phyloP scores from a whole-genome alignment of 2,888 invertebrate species.

The Leptinotarsa tumamoca region DNA sequence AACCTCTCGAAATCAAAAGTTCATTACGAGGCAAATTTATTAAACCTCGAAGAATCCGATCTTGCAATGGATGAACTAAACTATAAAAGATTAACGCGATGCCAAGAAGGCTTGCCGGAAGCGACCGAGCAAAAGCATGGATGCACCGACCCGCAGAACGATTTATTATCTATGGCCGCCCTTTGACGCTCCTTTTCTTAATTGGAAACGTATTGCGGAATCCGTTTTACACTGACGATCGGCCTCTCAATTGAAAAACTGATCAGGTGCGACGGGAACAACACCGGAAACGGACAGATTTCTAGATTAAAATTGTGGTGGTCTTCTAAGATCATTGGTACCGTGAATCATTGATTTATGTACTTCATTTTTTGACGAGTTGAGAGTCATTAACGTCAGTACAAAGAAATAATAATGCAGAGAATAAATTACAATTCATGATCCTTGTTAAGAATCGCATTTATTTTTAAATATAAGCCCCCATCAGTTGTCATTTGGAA shows the following conservation, averaged over 20 bases:
- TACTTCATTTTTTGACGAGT: too few relatives aligned
- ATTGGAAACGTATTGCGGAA: slow-evolving; percentile 45
- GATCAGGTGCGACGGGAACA: slow-evolving; percentile 5
- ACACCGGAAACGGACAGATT: background rate
- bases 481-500: too few relatives aligned
- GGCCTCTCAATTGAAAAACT: slow-evolving; percentile 21
- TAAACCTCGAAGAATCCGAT: slow-evolving; percentile 7
- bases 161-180: slow-evolving; percentile 52
- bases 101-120: slow-evolving; percentile 14
- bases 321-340: too few relatives aligned
- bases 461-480: too few relatives aligned
- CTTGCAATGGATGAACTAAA: slow-evolving; percentile 1
- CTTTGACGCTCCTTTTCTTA: slow-evolving; percentile 48
- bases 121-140: slow-evolving; percentile 7
- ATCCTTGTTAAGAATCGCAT: too few relatives aligned
- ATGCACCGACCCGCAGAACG: slow-evolving; percentile 48
- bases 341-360: too few relatives aligned
- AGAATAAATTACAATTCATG: too few relatives aligned
- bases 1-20: background rate
- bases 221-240: slow-evolving; percentile 34
- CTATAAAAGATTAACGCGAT: background rate
- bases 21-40: slow-evolving; percentile 9
- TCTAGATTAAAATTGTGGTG: background rate
- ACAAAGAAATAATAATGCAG: too few relatives aligned
- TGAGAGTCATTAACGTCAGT: too few relatives aligned